Conservation (phyloP, 2,797 vertebrate species). For the Gobionotothen gibberifrons region DNA sequence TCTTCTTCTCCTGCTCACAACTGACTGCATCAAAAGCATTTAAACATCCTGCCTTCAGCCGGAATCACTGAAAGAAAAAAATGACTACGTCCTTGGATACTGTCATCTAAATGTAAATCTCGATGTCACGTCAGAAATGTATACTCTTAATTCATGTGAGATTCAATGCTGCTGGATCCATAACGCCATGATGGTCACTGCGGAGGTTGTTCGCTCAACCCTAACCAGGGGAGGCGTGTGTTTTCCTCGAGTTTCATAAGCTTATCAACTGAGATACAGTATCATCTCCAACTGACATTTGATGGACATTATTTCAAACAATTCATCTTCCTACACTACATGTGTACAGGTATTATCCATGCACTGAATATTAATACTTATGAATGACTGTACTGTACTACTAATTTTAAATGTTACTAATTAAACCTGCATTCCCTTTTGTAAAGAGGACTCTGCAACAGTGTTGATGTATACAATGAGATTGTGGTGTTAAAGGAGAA, state of each 20-base stretch:
- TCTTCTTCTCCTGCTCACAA: conserved; percentile 25
- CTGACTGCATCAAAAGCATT: conserved; percentile 19
- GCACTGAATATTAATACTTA: conserved; percentile 60
- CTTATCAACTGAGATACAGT: conserved; percentile 3
- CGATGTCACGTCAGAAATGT: conserved; percentile 24
- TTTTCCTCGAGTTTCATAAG: conserved; percentile 1
- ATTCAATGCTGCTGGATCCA: conserved; percentile 22
- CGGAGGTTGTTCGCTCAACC: conserved; percentile 17
- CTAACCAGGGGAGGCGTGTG: conserved; percentile 9
- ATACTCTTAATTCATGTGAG: conserved; percentile 25
- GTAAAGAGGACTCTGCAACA: conserved; percentile 44
- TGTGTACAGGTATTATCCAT: conserved; percentile 48
- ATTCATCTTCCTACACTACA: conserved; percentile 41
- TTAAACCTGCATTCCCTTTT: conserved; percentile 43
- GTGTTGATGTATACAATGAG: conserved; percentile 43
- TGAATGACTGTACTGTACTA: conserved; percentile 54
- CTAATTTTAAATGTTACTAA: conserved; percentile 53
- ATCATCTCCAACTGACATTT: conserved; percentile 7
- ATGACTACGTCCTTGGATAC: conserved; percentile 18
- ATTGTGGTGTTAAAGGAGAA: conserved; percentile 22
- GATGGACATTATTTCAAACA: conserved; percentile 20
- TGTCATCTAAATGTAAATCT: conserved; percentile 66
- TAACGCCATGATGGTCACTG: conserved; percentile 12
- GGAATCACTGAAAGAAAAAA: background rate
- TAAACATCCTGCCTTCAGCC: conserved; percentile 30